Evolutionary conservation across 64 coral and sea anemone genomes (phyloP).

Genomic region (Dendronephthya gigantea): DNA sequence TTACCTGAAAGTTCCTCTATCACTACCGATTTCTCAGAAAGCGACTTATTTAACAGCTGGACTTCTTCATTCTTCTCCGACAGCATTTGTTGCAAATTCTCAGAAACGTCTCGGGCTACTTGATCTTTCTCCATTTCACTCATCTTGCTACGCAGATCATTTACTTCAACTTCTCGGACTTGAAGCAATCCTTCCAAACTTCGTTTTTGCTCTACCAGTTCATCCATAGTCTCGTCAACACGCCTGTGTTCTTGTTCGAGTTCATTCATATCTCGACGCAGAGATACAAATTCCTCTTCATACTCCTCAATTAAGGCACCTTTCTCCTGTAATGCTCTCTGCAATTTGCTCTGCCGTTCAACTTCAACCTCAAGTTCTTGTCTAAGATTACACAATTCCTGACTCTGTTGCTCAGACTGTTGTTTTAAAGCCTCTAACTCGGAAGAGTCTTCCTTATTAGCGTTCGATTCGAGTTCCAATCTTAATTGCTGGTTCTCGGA

Average conservation of each 20-base stretch:
- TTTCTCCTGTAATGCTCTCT: too few relatives aligned
- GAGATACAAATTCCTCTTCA: too few relatives aligned
- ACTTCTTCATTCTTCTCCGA: neutral
- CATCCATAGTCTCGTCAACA: neutral
- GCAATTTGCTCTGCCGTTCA: neutral
- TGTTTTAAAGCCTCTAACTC: neutral
- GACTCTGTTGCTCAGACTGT: neutral
- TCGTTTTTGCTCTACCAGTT: neutral
- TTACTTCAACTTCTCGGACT: neutral
- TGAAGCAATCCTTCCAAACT: neutral
- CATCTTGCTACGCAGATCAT: neutral
- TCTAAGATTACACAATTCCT: neutral
- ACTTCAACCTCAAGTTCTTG: neutral
- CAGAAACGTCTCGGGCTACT: neutral
- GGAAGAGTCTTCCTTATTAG: neutral
- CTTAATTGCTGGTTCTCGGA: neutral
- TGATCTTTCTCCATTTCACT: neutral
- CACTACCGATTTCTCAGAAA: neutral
- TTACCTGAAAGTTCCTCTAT: neutral
- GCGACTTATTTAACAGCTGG: neutral
- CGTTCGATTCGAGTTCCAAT: neutral
- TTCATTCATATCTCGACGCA: neutral
- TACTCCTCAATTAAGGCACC: too few relatives aligned
- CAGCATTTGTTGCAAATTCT: neutral
- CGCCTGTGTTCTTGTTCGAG: neutral